A percentile compares a stretch with the other conserved stretches of the same genome.
phyloP scores from a whole-genome alignment of 2,113 vertebrate genomes.

The Bagarius yarrelli region DNA sequence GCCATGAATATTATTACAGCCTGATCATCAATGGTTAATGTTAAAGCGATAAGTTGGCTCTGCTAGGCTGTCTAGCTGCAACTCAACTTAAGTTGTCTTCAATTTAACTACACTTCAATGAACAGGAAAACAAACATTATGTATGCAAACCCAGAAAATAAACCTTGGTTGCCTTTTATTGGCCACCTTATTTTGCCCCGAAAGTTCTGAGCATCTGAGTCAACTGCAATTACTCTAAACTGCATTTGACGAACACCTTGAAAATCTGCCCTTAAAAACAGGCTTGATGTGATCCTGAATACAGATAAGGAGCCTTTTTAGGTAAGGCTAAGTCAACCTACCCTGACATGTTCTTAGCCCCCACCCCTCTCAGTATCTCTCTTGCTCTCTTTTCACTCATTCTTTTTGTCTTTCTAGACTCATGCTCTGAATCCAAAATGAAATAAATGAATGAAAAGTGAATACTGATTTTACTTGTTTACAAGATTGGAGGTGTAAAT shows the following conservation, averaged over 20 bases:
- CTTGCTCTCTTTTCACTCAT: neutral
- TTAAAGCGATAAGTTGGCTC: slow-evolving; percentile 55
- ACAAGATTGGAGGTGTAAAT: neutral
- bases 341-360: no score
- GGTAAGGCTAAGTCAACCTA: slow-evolving; percentile 1
- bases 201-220: slow-evolving; percentile 12
- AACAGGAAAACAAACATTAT: slow-evolving; percentile 13
- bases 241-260: slow-evolving; percentile 37
- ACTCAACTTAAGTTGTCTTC: neutral
- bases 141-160: neutral
- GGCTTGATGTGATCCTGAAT: slow-evolving; percentile 25
- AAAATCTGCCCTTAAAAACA: slow-evolving; percentile 20
- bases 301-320: slow-evolving; percentile 25
- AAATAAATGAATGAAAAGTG: neutral
- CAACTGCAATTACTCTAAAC: slow-evolving; percentile 40
- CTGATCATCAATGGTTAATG: slow-evolving; percentile 66
- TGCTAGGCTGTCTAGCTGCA: slow-evolving; percentile 42
- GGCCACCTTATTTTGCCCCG: slow-evolving; percentile 21
- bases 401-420: neutral
- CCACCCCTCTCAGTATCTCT: no score
- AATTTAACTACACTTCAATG: slow-evolving; percentile 30
- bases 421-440: neutral
- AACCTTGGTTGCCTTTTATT: slow-evolving; percentile 23
- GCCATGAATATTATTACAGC: slow-evolving; percentile 75
- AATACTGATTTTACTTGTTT: slow-evolving; percentile 3